phyloP scores from a whole-genome alignment of 2,113 vertebrate genomes.

The Agelaius tricolor region DNA sequence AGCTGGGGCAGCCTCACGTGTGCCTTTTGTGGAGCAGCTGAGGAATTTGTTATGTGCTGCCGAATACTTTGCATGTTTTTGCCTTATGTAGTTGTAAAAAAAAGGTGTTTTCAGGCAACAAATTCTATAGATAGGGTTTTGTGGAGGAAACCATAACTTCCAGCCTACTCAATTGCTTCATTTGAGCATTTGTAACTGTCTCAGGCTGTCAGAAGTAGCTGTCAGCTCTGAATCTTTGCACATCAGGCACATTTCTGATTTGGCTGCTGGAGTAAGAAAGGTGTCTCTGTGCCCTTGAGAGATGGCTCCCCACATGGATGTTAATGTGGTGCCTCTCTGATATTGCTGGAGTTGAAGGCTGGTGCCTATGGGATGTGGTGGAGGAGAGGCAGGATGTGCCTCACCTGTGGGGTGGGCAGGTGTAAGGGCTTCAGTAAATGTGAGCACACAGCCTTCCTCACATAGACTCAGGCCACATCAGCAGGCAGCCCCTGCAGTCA shows the following conservation, averaged over 20 bases:
- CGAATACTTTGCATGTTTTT: background rate
- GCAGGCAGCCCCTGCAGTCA: background rate
- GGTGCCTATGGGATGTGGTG: background rate
- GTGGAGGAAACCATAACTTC: background rate
- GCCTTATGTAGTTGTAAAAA: background rate
- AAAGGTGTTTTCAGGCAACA: background rate
- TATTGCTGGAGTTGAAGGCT: background rate
- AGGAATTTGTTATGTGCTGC: background rate
- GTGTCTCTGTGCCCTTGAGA: background rate
- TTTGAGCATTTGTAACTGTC: background rate
- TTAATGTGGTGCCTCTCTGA: background rate
- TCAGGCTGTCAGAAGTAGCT: background rate
- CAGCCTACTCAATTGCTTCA: background rate
- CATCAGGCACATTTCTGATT: background rate
- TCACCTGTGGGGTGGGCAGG: background rate
- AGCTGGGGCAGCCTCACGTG: fast-evolving
- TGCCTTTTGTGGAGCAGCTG: background rate
- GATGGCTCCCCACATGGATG: background rate
- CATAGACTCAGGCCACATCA: background rate
- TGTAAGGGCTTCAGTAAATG: background rate
- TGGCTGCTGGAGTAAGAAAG: background rate
- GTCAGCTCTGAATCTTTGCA: background rate
- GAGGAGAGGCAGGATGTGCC: background rate
- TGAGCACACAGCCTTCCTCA: background rate
- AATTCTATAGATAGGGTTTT: background rate